Base-by-base conservation (phyloP, 2,797 vertebrate genomes). In the Danio aesculapii region DNA sequence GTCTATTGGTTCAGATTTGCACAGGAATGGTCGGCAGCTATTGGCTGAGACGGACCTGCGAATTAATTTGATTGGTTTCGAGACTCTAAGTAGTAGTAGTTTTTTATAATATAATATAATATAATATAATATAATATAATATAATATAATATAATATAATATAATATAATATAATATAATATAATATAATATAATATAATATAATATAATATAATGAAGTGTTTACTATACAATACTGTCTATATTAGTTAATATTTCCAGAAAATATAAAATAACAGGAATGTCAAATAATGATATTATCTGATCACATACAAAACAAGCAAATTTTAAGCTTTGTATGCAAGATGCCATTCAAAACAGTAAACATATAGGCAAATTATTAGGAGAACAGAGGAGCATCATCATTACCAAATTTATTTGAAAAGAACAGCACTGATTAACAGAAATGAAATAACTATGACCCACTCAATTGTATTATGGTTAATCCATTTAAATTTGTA, bases 1-100 rank as follows among this genome's bases (percentile, higher is more conserved):
- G 30, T 49, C 75, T 69, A 87, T 86, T 87, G 87, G 87, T 6
- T 61, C 1, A 13, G 19, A 71, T 12, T 52, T 39, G 3, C 13
- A 50, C 43, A 49, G 52, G 80, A 74, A 70, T 16, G 19, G 6
- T 74, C 10, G 14, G 14, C 57, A 66, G 21, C 71, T 21, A 88
- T 85, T 81, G 82, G 87, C 14, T 30, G 43, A 77, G 64, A 11
- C 10, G n/a, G 55, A 82, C 82, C 82, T 78, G 70, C 50, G 9
- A 19, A 53, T 55, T n/a, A 6, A 61, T 58, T 21, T 62, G 69
- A 79, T 84, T 88, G 84, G 78, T 74, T 82, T 63, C 49, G 50
- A 72, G 52, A 47, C 1, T 5, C 39, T 30, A 59, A 46, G 21
- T 63, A 47, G 61, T 44, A 3, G 30, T 30, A 3, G 1, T 30